phyloP scores from a whole-genome alignment of 2,888 invertebrate species.

The Caenorhabditis sinica region DNA sequence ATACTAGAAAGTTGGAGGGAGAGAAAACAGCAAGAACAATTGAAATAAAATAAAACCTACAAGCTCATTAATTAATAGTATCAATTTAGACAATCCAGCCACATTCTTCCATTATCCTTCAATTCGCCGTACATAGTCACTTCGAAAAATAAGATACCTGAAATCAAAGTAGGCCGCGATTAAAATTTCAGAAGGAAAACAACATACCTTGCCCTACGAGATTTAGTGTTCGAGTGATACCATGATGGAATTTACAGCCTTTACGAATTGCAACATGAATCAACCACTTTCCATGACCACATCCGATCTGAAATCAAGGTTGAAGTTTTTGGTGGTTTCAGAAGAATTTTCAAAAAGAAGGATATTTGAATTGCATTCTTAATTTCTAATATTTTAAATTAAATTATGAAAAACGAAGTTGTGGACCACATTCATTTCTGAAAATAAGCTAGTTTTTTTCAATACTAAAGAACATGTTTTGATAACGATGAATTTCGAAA shows the following conservation, averaged over 20 bases:
- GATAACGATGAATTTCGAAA: too few relatives aligned
- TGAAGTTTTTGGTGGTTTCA: too few relatives aligned
- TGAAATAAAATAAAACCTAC: constrained; percentile 22
- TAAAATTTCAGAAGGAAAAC: not conserved
- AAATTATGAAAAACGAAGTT: too few relatives aligned
- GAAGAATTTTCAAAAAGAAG: too few relatives aligned
- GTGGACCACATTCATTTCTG: too few relatives aligned
- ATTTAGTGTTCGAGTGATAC: constrained; percentile 33
- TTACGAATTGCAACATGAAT: constrained; percentile 64
- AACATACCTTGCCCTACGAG: constrained; percentile 68
- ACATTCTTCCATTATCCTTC: constrained; percentile 55
- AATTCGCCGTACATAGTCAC: constrained; percentile 47
- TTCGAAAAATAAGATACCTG: constrained; percentile 65
- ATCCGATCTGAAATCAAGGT: constrained; percentile 62
- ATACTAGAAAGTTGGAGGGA: not conserved
- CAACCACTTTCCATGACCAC: constrained; percentile 71
- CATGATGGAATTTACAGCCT: constrained; percentile 68
- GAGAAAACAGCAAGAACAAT: not conserved
- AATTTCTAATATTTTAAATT: too few relatives aligned
- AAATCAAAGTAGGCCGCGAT: constrained; percentile 11
- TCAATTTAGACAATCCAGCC: constrained; percentile 64
- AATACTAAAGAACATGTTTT: too few relatives aligned
- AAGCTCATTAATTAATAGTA: not conserved
- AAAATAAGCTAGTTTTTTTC: too few relatives aligned
- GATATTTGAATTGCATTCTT: too few relatives aligned